Evolutionary conservation across 2,113 vertebrate genomes (phyloP).

Genomic region (Lepisosteus oculatus): DNA sequence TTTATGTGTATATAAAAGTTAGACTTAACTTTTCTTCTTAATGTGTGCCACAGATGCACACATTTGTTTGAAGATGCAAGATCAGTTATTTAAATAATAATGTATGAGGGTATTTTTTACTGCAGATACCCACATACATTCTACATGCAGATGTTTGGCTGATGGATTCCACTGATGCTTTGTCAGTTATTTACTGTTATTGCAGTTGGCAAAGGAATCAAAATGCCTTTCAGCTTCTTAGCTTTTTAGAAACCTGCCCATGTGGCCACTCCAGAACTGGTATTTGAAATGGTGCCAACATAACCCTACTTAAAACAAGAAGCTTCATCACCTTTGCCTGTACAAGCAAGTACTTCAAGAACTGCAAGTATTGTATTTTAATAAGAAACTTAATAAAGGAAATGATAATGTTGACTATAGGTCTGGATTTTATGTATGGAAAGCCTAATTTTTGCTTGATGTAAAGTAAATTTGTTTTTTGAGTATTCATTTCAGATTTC

Average conservation of each 20-base stretch:
- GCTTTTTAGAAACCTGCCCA: slow-evolving; percentile 17
- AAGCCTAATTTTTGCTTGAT: too few species aligned
- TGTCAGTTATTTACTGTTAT: slow-evolving; percentile 43
- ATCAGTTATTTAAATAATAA: too few species aligned
- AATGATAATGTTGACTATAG: too few species aligned
- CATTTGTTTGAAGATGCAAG: too few species aligned
- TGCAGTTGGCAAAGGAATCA: slow-evolving; percentile 37
- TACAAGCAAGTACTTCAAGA: not conserved
- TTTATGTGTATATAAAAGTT: too few species aligned
- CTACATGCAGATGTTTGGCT: not conserved
- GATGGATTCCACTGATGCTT: slow-evolving; percentile 28
- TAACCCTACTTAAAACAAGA: slow-evolving; percentile 28
- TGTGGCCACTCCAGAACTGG: slow-evolving; percentile 30
- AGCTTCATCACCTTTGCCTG: slow-evolving; percentile 10
- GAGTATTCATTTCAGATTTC: too few species aligned
- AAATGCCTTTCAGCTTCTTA: not conserved
- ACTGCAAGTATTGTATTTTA: too few species aligned
- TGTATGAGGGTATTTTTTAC: not conserved
- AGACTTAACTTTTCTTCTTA: too few species aligned
- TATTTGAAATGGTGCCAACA: slow-evolving; percentile 39
- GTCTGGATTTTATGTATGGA: too few species aligned
- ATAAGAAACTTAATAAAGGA: too few species aligned
- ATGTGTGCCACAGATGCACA: too few species aligned
- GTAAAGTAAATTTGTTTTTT: too few species aligned
- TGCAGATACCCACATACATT: not conserved